These are phyloP conservation scores for Caenorhabditis afra DNA, from an alignment of 2,888 invertebrate species.

Conservation along the genomic window DNA sequence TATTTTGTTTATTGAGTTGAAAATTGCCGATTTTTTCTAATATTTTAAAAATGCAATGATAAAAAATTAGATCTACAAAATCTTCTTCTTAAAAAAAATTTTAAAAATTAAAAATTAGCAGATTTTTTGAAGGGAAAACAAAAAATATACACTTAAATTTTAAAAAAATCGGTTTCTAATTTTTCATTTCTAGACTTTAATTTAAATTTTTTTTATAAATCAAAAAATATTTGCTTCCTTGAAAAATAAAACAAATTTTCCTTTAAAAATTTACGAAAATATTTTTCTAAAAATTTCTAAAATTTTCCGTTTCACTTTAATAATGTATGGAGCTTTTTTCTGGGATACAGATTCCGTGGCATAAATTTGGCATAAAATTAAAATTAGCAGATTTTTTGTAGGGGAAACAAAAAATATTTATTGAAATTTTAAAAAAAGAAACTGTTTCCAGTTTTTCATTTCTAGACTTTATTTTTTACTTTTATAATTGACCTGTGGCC, in stretches of 20 bases:
- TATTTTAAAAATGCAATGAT: neutral
- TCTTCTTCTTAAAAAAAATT: neutral
- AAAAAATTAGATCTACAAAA: neutral
- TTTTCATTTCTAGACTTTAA: neutral
- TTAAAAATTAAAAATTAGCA: neutral
- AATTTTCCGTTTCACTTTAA: neutral
- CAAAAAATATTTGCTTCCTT: neutral
- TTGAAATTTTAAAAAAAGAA: neutral
- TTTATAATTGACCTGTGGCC: neutral
- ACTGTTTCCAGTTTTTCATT: neutral
- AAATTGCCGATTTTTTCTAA: neutral
- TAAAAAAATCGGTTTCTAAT: neutral
- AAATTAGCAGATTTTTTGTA: neutral
- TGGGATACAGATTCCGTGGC: no score
- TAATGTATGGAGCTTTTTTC: no score
- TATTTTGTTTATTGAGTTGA: no score
- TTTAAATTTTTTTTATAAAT: neutral
- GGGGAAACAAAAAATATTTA: neutral
- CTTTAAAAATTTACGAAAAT: neutral
- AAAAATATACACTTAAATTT: no score
- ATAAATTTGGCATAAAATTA: no score
- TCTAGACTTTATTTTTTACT: neutral
- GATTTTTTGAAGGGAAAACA: no score
- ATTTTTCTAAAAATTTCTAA: neutral
- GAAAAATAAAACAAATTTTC: no score